phyloP scores from a whole-genome alignment of 2,113 vertebrate genomes.

The Aptenodytes forsteri region DNA sequence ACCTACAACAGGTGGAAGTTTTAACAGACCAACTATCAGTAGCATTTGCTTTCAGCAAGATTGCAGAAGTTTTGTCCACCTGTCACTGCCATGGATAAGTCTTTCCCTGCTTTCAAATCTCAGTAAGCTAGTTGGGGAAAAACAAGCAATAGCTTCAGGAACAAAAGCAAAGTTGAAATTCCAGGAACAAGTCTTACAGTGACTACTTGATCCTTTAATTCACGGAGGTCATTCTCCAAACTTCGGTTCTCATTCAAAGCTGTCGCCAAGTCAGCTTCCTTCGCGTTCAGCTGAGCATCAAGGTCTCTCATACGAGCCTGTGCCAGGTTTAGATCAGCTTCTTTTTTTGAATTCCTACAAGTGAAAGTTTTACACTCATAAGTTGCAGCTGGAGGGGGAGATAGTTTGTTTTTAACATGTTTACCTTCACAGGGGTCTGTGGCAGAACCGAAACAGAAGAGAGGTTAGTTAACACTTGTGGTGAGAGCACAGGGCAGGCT shows the following conservation, averaged over 20 bases:
- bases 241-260: constrained; percentile 68
- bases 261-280: constrained; percentile 75
- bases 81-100: background rate
- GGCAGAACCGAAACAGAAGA: background rate
- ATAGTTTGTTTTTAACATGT: background rate
- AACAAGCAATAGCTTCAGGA: background rate
- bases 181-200: constrained; percentile 65
- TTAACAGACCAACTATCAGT: background rate
- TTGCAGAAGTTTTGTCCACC: background rate
- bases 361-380: background rate
- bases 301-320: constrained; percentile 70
- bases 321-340: constrained; percentile 71
- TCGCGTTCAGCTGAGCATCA: constrained; percentile 70
- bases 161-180: background rate
- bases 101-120: background rate
- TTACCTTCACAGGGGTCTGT: background rate
- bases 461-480: background rate
- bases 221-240: constrained; percentile 62
- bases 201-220: constrained; percentile 70
- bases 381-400: background rate
- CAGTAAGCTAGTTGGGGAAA: background rate
- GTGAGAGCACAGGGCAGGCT: background rate
- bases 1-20: background rate
- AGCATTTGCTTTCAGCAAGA: background rate
- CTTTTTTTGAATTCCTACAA: constrained; percentile 80